A percentile compares a stretch with the other conserved stretches of the same genome.
Conservation (phyloP, 2,888 invertebrate genomes). For the Griposia aprilina region DNA sequence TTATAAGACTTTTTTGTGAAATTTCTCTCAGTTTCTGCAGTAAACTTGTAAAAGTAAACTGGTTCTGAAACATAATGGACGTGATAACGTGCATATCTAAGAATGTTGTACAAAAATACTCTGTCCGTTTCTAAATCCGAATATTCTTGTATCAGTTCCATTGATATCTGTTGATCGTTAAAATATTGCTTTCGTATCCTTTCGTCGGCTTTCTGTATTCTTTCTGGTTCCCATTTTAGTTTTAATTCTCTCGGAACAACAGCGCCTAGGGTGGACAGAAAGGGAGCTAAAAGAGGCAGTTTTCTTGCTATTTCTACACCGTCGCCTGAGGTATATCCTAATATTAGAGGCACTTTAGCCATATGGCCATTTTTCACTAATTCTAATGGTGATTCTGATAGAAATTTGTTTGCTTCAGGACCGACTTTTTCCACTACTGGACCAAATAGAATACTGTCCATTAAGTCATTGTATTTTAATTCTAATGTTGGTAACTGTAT, state of each 20-base stretch:
- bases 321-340: constrained; percentile 86
- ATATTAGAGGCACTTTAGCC: constrained; percentile 82
- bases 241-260: constrained; percentile 86
- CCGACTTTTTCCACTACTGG: constrained; percentile 85
- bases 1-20: constrained; percentile 81
- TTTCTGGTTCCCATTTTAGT: constrained; percentile 75
- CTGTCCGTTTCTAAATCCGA: constrained; percentile 81
- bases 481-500: constrained; percentile 80
- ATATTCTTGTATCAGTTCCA: constrained; percentile 76
- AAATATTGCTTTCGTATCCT: constrained; percentile 84
- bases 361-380: constrained; percentile 77
- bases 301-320: constrained; percentile 85
- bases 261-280: constrained; percentile 74
- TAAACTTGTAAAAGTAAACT: constrained; percentile 83
- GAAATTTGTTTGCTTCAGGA: constrained; percentile 78
- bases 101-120: constrained; percentile 82
- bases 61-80: constrained; percentile 70
- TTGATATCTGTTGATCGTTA: constrained; percentile 73
- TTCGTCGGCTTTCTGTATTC: constrained; percentile 73
- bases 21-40: constrained; percentile 84
- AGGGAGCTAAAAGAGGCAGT: constrained; percentile 70
- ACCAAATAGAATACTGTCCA: constrained; percentile 82
- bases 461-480: constrained; percentile 75
- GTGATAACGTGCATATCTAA: constrained; percentile 81
- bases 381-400: constrained; percentile 77